Evolutionary conservation across 1,140 invertebrate genomes (phyloP).

Genomic region (Drosophila tristis): DNA sequence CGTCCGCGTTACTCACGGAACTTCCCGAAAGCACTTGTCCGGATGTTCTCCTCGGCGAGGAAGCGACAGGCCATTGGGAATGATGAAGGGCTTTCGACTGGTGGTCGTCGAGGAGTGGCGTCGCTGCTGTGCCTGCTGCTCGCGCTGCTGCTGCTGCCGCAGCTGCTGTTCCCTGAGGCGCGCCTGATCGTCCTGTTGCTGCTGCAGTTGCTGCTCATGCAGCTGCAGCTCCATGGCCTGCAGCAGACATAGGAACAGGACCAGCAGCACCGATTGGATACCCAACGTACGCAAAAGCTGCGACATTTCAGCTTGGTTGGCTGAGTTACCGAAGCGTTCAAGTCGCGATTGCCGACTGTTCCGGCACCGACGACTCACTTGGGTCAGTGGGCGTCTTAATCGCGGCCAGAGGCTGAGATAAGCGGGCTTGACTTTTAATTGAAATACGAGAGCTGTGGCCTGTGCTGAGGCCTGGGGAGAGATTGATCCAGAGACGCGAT

Average conservation of each 20-base stretch:
- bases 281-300: conserved; percentile 42
- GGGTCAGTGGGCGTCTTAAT: conserved; percentile 24
- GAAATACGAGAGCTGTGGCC: conserved; percentile 2
- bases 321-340: conserved; percentile 36
- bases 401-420: conserved; percentile 42
- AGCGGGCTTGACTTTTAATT: conserved; percentile 52
- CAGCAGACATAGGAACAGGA: conserved; percentile 55
- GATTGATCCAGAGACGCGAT: too few relatives aligned
- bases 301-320: conserved; percentile 38
- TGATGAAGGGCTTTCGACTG: conserved; percentile 63
- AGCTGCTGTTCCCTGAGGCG: conserved; percentile 52
- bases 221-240: conserved; percentile 61
- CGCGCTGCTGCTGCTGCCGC: conserved; percentile 49
- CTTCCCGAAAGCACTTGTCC: conserved; percentile 75
- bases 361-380: conserved; percentile 21
- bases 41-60: conserved; percentile 65
- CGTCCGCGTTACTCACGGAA: conserved; percentile 67
- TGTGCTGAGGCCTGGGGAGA: conserved; percentile 7
- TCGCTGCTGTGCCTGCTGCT: conserved; percentile 51
- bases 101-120: conserved; percentile 65
- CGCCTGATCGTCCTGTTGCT: conserved; percentile 59
- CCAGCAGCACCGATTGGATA: conserved; percentile 44
- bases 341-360: conserved; percentile 60
- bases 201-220: conserved; percentile 64
- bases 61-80: conserved; percentile 68